Conservation (phyloP, 2,797 vertebrate species). For the Rhinogobio ventralis region DNA sequence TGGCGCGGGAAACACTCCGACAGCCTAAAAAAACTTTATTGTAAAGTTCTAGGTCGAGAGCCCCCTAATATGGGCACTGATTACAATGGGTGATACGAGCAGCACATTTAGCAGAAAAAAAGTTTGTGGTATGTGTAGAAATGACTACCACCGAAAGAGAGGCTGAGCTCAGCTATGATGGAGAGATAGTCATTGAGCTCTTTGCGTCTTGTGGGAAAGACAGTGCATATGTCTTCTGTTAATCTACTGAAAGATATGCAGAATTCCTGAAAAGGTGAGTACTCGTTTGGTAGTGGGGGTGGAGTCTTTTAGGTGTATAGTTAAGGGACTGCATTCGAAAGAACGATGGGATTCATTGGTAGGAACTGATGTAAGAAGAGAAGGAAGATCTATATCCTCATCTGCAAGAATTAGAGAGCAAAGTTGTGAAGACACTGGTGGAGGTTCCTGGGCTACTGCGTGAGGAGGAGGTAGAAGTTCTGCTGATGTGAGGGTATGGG, state of each 20-base stretch:
- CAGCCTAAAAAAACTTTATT: neutral
- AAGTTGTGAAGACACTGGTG: neutral
- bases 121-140: neutral
- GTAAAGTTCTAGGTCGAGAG: neutral
- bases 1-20: neutral
- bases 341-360: neutral
- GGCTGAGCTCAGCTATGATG: neutral
- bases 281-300: neutral
- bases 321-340: neutral
- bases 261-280: neutral
- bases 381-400: neutral
- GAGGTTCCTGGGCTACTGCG: neutral
- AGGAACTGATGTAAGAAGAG: neutral
- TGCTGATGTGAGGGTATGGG: neutral
- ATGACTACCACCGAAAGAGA: neutral
- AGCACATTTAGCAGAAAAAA: neutral
- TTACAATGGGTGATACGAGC: neutral
- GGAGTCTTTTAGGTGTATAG: neutral
- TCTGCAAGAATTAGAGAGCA: neutral
- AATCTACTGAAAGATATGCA: neutral
- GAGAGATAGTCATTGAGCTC: neutral
- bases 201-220: neutral
- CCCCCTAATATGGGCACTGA: neutral
- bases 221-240: neutral
- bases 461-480: neutral